These are phyloP conservation scores for Pentamera pediparva DNA, from an alignment of 53 echinoderm and acorn worm genomes.

Conservation along the genomic window DNA sequence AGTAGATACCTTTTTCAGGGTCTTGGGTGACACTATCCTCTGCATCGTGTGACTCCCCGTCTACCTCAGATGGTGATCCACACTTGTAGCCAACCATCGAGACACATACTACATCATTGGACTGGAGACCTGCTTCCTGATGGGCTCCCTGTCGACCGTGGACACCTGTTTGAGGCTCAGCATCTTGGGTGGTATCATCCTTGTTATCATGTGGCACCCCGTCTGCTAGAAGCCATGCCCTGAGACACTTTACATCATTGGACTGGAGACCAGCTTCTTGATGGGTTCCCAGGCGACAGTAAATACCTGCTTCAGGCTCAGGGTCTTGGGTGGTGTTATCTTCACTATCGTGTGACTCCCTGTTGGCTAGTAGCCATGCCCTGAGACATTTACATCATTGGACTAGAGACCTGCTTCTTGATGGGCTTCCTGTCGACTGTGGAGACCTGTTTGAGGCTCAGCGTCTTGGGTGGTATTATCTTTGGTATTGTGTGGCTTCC, in stretches of 20 bases:
- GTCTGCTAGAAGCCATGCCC: too few relatives aligned
- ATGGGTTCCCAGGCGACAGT: slow-evolving; percentile 3
- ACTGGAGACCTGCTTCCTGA: neutral
- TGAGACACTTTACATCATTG: slow-evolving; percentile 30
- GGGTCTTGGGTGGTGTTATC: slow-evolving; percentile 22
- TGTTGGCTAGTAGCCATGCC: too few relatives aligned
- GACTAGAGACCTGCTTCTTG: neutral
- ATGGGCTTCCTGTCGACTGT: slow-evolving; percentile 14
- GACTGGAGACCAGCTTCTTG: neutral
- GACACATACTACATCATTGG: slow-evolving; percentile 29
- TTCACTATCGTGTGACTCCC: slow-evolving; percentile 20
- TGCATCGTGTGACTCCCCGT: slow-evolving; percentile 21
- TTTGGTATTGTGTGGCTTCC: slow-evolving; percentile 25
- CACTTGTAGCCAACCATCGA: too few relatives aligned
- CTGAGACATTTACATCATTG: slow-evolving; percentile 30
- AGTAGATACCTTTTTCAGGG: slow-evolving; percentile 18
- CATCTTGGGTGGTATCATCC: slow-evolving; percentile 16
- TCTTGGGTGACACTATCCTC: slow-evolving; percentile 19
- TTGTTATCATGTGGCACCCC: slow-evolving; percentile 16
- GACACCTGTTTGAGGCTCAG: slow-evolving; percentile 25
- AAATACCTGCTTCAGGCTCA: slow-evolving; percentile 17
- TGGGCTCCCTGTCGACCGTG: slow-evolving; percentile 9
- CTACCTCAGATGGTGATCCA: too few relatives aligned
- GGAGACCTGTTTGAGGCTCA: slow-evolving; percentile 21
- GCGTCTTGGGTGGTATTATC: slow-evolving; percentile 23